These are phyloP conservation scores for Heliconius charithonia DNA, from an alignment of 2,888 invertebrate genomes.

Conservation along the genomic window DNA sequence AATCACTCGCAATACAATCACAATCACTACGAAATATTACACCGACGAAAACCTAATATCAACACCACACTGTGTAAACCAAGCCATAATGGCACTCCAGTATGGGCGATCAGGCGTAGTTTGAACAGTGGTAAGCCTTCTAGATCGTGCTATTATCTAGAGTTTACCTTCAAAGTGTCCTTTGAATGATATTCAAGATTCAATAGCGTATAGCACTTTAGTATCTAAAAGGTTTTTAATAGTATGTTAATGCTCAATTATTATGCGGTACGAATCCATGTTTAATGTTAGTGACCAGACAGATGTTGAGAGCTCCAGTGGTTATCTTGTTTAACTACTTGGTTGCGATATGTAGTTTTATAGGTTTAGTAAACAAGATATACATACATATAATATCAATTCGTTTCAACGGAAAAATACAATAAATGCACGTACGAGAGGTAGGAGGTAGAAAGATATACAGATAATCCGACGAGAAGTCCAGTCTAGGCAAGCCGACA, in stretches of 20 bases:
- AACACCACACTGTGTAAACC: not conserved
- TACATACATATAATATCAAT: too few relatives aligned
- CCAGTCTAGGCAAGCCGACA: too few relatives aligned
- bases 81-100: not conserved
- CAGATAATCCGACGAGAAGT: too few relatives aligned
- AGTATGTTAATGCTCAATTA: constrained; percentile 17
- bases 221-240: constrained; percentile 28
- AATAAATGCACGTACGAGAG: too few relatives aligned
- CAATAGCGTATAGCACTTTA: constrained; percentile 6
- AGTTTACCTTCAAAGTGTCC: constrained; percentile 26
- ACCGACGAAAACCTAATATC: not conserved
- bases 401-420: too few relatives aligned
- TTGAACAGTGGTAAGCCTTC: constrained; percentile 27
- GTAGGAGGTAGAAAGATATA: too few relatives aligned
- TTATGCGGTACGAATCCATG: not conserved
- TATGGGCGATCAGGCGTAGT: constrained; percentile 25
- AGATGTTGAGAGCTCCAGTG: not conserved
- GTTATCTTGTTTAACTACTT: not conserved
- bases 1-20: too few relatives aligned
- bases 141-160: constrained; percentile 26
- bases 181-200: constrained; percentile 18
- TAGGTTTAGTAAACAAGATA: not conserved
- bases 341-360: not conserved
- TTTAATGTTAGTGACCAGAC: constrained; percentile 1
- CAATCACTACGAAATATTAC: not conserved